phyloP scores from a whole-genome alignment of 2,888 invertebrate genomes.

The Crepidodera aurea region DNA sequence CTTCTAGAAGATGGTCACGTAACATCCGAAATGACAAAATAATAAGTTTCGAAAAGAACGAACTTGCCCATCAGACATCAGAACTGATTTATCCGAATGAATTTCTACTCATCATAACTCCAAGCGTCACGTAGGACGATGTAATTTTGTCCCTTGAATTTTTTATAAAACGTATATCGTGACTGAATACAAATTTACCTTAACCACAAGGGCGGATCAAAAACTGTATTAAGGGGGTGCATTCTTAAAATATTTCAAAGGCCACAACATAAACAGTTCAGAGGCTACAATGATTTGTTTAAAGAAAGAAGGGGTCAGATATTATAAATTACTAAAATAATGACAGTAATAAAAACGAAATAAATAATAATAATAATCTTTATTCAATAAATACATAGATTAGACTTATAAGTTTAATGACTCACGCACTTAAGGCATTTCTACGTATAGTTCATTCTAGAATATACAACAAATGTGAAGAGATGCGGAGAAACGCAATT shows the following conservation, averaged over 20 bases:
- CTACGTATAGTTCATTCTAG: no score
- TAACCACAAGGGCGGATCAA: not conserved
- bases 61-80: constrained; percentile 21
- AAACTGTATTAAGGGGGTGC: not conserved
- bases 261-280: no score
- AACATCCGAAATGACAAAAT: constrained; percentile 26
- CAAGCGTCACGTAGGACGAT: constrained; percentile 24
- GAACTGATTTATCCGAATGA: constrained; percentile 36
- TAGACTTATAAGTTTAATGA: no score
- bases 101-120: constrained; percentile 31
- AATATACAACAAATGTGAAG: no score
- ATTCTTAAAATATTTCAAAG: not conserved
- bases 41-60: constrained; percentile 22
- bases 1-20: constrained; percentile 5
- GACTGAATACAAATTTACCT: constrained; percentile 30
- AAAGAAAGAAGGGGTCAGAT: no score
- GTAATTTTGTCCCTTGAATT: constrained; percentile 33
- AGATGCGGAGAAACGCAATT: no score
- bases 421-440: no score
- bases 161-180: constrained; percentile 31
- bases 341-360: no score
- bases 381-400: no score
- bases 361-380: no score
- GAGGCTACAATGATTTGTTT: no score
- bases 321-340: no score